phyloP scores from a whole-genome alignment of 2,797 vertebrate species.

The Myiotriccus ornatus region DNA sequence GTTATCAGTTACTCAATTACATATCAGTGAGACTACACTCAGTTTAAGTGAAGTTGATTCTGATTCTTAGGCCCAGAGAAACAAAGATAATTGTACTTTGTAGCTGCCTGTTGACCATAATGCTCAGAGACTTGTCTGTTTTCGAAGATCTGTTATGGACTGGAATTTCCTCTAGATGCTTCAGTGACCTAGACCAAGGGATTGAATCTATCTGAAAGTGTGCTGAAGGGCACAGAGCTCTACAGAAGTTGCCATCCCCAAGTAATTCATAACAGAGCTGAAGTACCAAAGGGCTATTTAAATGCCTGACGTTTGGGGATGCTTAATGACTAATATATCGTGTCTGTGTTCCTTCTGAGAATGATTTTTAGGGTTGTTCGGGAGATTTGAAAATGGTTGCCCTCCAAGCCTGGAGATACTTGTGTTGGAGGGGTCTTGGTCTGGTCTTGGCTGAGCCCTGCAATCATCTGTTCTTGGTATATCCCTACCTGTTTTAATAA shows the following conservation, averaged over 20 bases:
- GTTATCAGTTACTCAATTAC: conserved; percentile 4
- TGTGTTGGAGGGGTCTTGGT: background rate
- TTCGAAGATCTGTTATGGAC: background rate
- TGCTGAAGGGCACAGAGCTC: background rate
- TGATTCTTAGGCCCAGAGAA: background rate
- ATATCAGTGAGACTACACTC: background rate
- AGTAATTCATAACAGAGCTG: background rate
- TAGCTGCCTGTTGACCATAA: background rate
- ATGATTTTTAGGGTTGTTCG: background rate
- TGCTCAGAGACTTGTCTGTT: background rate
- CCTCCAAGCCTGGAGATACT: background rate
- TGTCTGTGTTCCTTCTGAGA: background rate
- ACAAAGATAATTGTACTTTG: background rate
- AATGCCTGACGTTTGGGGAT: background rate
- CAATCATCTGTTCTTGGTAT: background rate
- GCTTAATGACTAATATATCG: background rate
- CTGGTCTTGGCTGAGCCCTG: background rate
- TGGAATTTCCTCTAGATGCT: background rate
- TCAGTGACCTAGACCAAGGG: background rate
- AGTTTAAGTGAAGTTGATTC: background rate
- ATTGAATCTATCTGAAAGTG: background rate
- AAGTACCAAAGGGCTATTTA: background rate
- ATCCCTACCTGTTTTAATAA: background rate
- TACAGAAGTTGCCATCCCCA: background rate
- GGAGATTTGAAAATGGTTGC: background rate